Conservation (phyloP, 2,113 vertebrate species). For the human (Homo sapiens) region GRCh38 chr5:44771001-44771500, state of each 20-base stretch:
- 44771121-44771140: neutral
- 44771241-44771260: neutral
- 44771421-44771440: neutral
- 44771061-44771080: slow-evolving; percentile 6
- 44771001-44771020: neutral
- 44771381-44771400: neutral
- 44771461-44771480: neutral
- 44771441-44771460: neutral
- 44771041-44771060: neutral
- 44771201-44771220: slow-evolving; percentile 31
- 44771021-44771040: neutral
- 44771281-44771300: neutral
- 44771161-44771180: slow-evolving; percentile 27
- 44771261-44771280: neutral
- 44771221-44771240: neutral
- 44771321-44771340: neutral
- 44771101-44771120: slow-evolving; percentile 33
- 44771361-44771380: neutral
- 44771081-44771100: neutral
- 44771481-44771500: neutral
- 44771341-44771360: neutral
- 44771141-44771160: slow-evolving; percentile 49
- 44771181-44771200: slow-evolving; percentile 49
- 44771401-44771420: neutral
- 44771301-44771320: neutral